Conservation (phyloP, 2,888 invertebrate species). For the Teinopalpus imperialis region DNA sequence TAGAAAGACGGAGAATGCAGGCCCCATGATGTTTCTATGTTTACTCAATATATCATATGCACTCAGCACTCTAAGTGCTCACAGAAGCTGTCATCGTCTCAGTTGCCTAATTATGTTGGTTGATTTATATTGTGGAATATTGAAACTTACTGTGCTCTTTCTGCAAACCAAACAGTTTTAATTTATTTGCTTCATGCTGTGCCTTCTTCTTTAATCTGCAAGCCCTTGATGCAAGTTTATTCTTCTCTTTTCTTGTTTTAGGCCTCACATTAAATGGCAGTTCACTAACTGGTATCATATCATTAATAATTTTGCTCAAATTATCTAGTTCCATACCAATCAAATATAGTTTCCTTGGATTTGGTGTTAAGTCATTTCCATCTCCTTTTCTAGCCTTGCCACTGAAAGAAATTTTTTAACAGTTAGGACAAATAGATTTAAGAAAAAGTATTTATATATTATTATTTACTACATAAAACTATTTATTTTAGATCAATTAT, state of each 20-base stretch:
- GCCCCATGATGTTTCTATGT: too few species aligned
- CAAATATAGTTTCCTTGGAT: slow-evolving; percentile 93
- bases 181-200: slow-evolving; percentile 98
- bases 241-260: slow-evolving; percentile 98
- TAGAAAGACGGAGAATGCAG: too few species aligned
- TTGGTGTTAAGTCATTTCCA: slow-evolving; percentile 98
- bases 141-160: slow-evolving; percentile 93
- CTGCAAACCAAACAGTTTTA: slow-evolving; percentile 96
- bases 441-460: not conserved
- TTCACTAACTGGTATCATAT: slow-evolving; percentile 97
- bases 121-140: too few species aligned
- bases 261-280: slow-evolving; percentile 94
- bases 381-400: slow-evolving; percentile 97
- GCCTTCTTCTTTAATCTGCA: slow-evolving; percentile 99
- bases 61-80: too few species aligned
- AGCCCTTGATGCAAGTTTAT: slow-evolving; percentile 97
- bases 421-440: too few species aligned
- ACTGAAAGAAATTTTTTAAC: slow-evolving; percentile 76
- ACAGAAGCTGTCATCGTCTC: too few species aligned
- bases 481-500: not conserved
- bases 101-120: too few species aligned
- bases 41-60: too few species aligned
- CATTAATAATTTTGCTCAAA: slow-evolving; percentile 94
- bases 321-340: slow-evolving; percentile 97
- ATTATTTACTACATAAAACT: too few species aligned